phyloP scores from a whole-genome alignment of 2,113 vertebrate genomes.

The Daphoenositta chrysoptera region DNA sequence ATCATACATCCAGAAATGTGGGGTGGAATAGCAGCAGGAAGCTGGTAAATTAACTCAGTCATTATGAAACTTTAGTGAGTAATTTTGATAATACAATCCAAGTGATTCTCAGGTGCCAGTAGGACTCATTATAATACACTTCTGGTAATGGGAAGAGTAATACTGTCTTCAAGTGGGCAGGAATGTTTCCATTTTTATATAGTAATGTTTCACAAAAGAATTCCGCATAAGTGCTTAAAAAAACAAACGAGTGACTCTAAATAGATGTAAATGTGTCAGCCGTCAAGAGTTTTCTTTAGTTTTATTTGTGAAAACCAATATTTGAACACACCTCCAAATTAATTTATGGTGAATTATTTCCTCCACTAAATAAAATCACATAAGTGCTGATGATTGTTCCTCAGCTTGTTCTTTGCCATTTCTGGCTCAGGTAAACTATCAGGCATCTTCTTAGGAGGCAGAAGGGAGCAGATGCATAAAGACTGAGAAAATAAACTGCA shows the following conservation, averaged over 20 bases:
- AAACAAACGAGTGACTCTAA: not conserved
- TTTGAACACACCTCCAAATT: not conserved
- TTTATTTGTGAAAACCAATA: not conserved
- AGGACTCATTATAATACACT: not conserved
- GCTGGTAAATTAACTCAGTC: not conserved
- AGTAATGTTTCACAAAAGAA: not conserved
- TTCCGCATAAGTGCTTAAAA: not conserved
- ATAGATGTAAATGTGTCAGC: not conserved
- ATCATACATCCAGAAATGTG: fast-evolving
- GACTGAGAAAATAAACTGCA: not conserved
- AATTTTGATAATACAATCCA: not conserved
- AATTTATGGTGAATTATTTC: not conserved
- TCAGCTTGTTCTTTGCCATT: not conserved
- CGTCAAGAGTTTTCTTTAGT: not conserved
- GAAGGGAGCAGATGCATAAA: not conserved
- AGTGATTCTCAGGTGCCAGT: not conserved
- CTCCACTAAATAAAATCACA: not conserved
- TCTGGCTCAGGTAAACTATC: not conserved
- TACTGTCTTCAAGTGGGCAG: not conserved
- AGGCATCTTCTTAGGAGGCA: not conserved
- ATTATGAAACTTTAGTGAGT: not conserved
- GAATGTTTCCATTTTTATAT: not conserved
- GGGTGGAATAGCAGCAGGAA: not conserved
- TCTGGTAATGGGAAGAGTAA: not conserved
- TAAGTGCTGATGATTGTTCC: not conserved